Percentiles rank a stretch among this genome's conserved stretches.
Evolutionary conservation across 2,113 vertebrate genomes (phyloP).

Genomic region (Motacilla tschutschensis): DNA sequence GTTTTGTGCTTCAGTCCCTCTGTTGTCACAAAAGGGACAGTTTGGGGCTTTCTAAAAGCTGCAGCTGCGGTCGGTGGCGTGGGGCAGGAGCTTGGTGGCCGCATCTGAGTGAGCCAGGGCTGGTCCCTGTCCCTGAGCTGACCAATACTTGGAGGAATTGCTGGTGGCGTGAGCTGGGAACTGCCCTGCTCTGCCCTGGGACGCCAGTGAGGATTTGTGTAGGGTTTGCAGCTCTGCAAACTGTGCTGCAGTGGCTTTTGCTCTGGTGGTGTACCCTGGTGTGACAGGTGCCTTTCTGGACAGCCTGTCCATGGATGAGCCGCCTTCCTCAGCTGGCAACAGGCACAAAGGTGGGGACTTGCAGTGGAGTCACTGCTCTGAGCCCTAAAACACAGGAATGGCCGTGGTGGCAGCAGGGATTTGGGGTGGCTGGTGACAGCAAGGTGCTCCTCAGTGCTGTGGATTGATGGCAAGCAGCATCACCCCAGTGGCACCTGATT

Average conservation of each 20-base stretch:
- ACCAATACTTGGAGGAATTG: neutral
- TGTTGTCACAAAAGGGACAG: rapidly evolving
- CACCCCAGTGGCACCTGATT: rapidly evolving
- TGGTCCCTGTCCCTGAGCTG: rapidly evolving
- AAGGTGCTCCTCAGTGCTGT: rapidly evolving
- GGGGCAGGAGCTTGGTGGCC: neutral
- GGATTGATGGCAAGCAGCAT: neutral
- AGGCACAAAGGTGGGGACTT: neutral
- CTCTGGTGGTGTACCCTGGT: neutral
- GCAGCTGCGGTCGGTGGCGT: neutral
- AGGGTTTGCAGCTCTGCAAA: neutral
- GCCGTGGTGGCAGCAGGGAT: rapidly evolving
- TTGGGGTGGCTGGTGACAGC: rapidly evolving
- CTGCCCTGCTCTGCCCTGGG: rapidly evolving
- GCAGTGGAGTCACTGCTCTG: neutral
- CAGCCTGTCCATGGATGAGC: rapidly evolving
- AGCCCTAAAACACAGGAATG: neutral
- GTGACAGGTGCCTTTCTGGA: rapidly evolving
- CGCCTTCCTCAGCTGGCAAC: rapidly evolving
- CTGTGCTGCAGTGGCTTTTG: neutral
- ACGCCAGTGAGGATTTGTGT: rapidly evolving
- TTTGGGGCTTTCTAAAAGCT: neutral
- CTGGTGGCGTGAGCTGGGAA: rapidly evolving
- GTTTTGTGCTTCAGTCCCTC: neutral
- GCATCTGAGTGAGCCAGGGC: neutral